These are phyloP conservation scores for Bungarus multicinctus DNA, from an alignment of 2,113 vertebrate species.

Conservation along the genomic window DNA sequence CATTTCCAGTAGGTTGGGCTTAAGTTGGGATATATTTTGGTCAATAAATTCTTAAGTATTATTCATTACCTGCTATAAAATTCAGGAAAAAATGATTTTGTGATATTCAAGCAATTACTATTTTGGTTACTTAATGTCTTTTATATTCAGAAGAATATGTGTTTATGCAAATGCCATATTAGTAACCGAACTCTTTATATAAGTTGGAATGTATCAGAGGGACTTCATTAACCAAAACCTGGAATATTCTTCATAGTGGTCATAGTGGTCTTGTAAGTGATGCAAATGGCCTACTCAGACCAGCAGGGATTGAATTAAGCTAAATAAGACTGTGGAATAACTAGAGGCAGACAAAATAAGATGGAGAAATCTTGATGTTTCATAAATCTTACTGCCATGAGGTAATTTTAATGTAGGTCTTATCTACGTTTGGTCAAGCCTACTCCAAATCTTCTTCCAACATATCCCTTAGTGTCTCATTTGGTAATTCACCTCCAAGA, in stretches of 20 bases:
- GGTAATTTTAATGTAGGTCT: neutral
- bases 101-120: conserved; percentile 15
- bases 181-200: neutral
- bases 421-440: neutral
- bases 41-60: neutral
- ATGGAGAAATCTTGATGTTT: neutral
- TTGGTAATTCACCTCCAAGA: neutral
- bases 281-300: neutral
- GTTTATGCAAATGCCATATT: neutral
- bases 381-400: neutral
- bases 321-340: neutral
- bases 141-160: conserved; percentile 14
- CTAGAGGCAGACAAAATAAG: neutral
- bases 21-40: no score
- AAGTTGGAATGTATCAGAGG: neutral
- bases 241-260: neutral
- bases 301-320: neutral
- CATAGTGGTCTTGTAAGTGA: neutral
- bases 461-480: neutral
- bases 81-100: conserved; percentile 23
- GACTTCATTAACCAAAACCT: neutral
- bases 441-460: neutral
- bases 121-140: neutral
- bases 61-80: neutral
- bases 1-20: no score